Base-by-base conservation (phyloP, 1,140 invertebrate genomes). In the Penaeus vannamei region DNA sequence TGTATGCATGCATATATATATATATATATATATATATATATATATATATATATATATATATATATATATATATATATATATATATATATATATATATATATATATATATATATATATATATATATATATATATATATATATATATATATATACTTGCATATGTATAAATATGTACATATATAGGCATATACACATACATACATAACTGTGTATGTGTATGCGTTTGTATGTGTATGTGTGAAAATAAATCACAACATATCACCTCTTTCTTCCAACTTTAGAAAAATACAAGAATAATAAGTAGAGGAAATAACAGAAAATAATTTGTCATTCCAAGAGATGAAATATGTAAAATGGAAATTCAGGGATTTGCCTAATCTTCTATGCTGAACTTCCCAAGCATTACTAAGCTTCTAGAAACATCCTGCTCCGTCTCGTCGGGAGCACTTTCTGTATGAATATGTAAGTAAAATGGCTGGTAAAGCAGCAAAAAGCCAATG, bases 21-120 rank as follows among this genome's bases (percentile, higher is more conserved):
- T 72, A 72, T 72, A 72, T 72, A 72, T 72, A 72, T 72, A 72
- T 72, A 72, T 72, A 72, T 72, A 72, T 72, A 72, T 72, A 72
- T 72, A 72, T 72, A 23, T 26, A 23, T 72, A 23, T 72, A 23
- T 1, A 14, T 72, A 23, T 29, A 72, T 72, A 32, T 26, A 14
- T 8, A 22, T 72, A 2, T 23, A 3, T 72, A 19, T 72, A 19
- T 72, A 23, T 72, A n/a, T 72, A 26, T 26, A 17, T 72, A 23
- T 26, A 19, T 72, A 26, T 72, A n/a, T 72, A 72, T 2, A 1
- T 72, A 72, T n/a, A 17, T 72, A 22, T 72, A 23, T 72, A 8
- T 72, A 23, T 72, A n/a, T 72, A 32, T 72, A 2, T 5, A 32
- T 72, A n/a, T n/a, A 17, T 72, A 23, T 20, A 23, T 69, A 23